Conservation (phyloP, 2,113 vertebrate species). For the Labeo rohita region DNA sequence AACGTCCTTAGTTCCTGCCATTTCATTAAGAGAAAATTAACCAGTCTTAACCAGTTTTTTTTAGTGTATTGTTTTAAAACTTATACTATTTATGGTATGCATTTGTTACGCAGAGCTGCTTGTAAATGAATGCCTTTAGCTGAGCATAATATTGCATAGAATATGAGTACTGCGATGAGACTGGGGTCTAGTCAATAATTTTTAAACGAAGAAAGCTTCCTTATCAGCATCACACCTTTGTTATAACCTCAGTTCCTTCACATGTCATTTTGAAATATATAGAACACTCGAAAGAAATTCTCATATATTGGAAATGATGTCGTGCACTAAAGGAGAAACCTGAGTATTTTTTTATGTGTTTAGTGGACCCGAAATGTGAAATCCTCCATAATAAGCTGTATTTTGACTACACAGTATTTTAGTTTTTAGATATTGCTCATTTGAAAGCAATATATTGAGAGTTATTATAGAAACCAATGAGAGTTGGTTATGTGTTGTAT, state of each 20-base stretch:
- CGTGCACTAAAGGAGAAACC: background rate
- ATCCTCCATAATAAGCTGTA: conserved; percentile 15
- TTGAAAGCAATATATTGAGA: conserved; percentile 25
- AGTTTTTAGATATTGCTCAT: conserved; percentile 26
- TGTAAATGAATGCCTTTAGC: conserved; percentile 32
- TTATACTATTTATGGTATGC: background rate
- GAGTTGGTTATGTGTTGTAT: conserved; percentile 13
- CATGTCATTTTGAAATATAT: background rate
- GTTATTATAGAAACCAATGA: background rate
- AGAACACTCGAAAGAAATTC: background rate
- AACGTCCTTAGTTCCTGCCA: background rate
- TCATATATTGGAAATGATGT: background rate
- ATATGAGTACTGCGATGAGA: background rate
- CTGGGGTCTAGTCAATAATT: background rate
- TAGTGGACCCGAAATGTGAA: conserved; percentile 26
- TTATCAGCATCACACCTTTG: background rate
- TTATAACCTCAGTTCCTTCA: background rate
- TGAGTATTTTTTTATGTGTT: background rate
- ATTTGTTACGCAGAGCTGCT: conserved; percentile 9
- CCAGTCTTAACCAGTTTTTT: background rate
- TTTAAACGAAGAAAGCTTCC: background rate
- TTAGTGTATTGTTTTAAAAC: background rate
- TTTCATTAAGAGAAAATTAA: background rate
- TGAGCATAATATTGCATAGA: conserved; percentile 26
- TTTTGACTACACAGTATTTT: conserved; percentile 36